phyloP scores from a whole-genome alignment of 2,797 vertebrate genomes.

The Hapalemur alaotrensis region DNA sequence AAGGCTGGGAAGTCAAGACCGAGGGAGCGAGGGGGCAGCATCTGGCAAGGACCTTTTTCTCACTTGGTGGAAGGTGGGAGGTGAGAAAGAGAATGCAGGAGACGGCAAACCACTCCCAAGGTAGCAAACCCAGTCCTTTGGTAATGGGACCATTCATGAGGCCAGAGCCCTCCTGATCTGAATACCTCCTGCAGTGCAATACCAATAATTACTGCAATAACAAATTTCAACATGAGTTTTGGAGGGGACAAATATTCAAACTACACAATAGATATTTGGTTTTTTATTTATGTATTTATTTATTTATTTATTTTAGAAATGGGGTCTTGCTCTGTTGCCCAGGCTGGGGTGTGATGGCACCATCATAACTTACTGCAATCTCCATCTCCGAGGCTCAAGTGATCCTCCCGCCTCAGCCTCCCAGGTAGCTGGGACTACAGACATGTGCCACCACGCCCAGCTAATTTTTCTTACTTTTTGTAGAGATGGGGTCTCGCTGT shows the following conservation, averaged over 20 bases:
- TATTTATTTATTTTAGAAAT: not conserved
- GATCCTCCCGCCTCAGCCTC: too few relatives aligned
- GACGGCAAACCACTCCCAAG: too few relatives aligned
- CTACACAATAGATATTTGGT: not conserved
- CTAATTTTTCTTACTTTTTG: too few relatives aligned
- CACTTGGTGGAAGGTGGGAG: not conserved
- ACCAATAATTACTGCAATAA: not conserved
- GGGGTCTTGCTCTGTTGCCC: not conserved
- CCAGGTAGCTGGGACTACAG: too few relatives aligned
- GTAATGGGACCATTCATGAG: too few relatives aligned
- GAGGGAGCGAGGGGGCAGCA: not conserved
- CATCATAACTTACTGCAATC: too few relatives aligned
- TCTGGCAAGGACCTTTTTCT: not conserved
- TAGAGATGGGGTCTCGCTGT: not conserved
- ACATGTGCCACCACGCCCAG: too few relatives aligned
- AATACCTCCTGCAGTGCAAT: not conserved
- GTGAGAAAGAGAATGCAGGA: not conserved
- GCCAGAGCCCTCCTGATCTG: not conserved
- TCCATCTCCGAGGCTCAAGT: too few relatives aligned
- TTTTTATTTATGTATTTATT: not conserved
- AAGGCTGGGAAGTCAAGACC: not conserved
- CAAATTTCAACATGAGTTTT: too few relatives aligned
- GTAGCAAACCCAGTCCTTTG: too few relatives aligned
- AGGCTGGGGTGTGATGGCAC: not conserved
- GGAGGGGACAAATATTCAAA: not conserved